Base-by-base conservation (phyloP, 2,113 vertebrate genomes). In the Tonatia bakeri region DNA sequence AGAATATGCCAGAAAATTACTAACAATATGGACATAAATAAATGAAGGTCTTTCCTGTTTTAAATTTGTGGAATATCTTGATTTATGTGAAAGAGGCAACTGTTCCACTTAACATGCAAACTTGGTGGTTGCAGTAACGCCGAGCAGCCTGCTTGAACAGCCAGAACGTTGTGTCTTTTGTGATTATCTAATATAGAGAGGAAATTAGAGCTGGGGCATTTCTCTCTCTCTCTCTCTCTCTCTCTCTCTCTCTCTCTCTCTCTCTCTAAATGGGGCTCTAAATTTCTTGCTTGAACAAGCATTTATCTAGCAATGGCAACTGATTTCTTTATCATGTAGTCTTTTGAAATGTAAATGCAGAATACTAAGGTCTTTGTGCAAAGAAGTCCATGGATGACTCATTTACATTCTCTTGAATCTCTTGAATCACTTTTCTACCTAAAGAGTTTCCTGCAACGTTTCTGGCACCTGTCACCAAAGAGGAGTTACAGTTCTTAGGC, bases 281-380 rank as follows among this genome's bases (percentile, higher is more conserved):
- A 94, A 86, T 95, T 98, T 98, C 80, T 95, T 97, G 65, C 96
- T 97, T 86, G 88, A 95, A 96, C 96, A 96, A 98, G 90, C 96
- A 97, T 97, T 98, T 98, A 97, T 95, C 96, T 96, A 93, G 97
- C 88, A 98, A 97, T 96, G 97, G 97, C 84, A 97, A 98, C 98
- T 97, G 45, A 97, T 97, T 98, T 98, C 96, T 97, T 98, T 98
- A 97, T 95, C 90, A 75, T 79, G 96, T 88, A 92, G 61, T 67
- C 94, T 96, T 98, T 98, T 98, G 97, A 98, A 98, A 98, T 98
- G 98, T 90, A 98, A 98, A 98, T 98, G 65, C 72, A 79, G 91
- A 91, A 95, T 97, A 96, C 83, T 93, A 97, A 97, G 94, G 84
- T 97, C 94, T 97, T 56, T 4, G 45, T 0, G 13, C 90, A 97